These are phyloP conservation scores for Syrmaticus mikado DNA, from an alignment of 2,113 vertebrate species.

Conservation along the genomic window DNA sequence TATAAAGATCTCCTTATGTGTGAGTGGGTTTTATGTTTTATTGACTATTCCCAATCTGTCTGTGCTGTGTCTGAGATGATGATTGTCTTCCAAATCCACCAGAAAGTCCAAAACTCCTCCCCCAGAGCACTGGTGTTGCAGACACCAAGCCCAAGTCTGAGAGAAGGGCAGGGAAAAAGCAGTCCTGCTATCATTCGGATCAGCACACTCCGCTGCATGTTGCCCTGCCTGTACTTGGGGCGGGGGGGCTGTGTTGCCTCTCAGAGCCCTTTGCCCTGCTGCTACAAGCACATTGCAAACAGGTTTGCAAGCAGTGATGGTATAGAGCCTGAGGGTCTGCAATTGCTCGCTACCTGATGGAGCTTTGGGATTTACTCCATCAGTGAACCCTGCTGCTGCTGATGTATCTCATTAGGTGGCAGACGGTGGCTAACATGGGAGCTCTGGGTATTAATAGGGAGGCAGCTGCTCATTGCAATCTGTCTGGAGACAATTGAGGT, in stretches of 20 bases:
- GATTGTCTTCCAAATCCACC: slow-evolving; percentile 5
- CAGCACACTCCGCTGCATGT: not conserved
- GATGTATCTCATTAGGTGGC: not conserved
- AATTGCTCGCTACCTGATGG: not conserved
- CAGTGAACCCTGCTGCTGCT: accelerated
- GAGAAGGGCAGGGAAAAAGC: not conserved
- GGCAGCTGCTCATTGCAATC: not conserved
- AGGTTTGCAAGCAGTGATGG: not conserved
- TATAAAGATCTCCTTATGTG: slow-evolving; percentile 36
- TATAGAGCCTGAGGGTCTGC: not conserved
- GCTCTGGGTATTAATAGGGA: not conserved
- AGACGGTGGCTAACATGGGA: accelerated
- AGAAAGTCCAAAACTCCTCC: not conserved
- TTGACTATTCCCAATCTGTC: not conserved
- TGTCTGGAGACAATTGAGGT: accelerated
- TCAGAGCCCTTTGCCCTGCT: not conserved
- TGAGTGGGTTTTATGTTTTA: slow-evolving; percentile 35
- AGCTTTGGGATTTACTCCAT: not conserved
- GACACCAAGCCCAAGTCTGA: not conserved
- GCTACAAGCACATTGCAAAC: accelerated
- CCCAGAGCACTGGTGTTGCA: not conserved
- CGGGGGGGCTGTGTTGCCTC: not conserved
- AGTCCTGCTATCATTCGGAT: not conserved
- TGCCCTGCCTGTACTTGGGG: not conserved
- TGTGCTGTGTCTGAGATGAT: not conserved